phyloP scores from a whole-genome alignment of 2,797 vertebrate species.

The Gallinago solitaria region DNA sequence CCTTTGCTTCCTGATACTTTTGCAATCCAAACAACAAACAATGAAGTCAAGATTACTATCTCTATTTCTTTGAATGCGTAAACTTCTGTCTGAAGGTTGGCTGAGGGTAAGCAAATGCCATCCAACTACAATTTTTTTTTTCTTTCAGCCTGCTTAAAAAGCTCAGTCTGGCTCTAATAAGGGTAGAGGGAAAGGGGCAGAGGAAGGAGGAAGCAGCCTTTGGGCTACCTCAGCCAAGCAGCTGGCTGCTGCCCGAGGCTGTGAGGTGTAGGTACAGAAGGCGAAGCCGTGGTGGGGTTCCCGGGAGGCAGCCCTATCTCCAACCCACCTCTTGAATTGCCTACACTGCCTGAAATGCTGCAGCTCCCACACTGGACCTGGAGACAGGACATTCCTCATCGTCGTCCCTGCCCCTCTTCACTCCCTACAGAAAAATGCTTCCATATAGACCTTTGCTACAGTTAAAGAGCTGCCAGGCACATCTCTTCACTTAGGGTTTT shows the following conservation, averaged over 20 bases:
- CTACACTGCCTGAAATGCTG: background rate
- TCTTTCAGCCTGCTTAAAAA: background rate
- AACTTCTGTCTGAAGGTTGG: slow-evolving; percentile 18
- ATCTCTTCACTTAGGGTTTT: background rate
- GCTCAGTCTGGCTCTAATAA: background rate
- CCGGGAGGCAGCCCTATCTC: background rate
- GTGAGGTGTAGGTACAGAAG: background rate
- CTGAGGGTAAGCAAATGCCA: background rate
- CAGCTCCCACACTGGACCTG: background rate
- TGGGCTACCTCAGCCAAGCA: background rate
- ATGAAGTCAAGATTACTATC: slow-evolving; percentile 23
- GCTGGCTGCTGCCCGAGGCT: background rate
- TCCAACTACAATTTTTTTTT: background rate
- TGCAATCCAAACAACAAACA: slow-evolving; percentile 40
- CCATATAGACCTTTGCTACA: background rate
- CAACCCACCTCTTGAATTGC: background rate
- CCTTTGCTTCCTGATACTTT: slow-evolving; percentile 38
- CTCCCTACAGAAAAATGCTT: background rate
- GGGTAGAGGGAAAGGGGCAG: background rate
- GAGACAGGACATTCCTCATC: background rate
- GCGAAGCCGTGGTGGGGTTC: background rate
- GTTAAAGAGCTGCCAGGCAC: background rate
- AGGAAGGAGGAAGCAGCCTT: background rate
- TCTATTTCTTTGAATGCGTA: background rate
- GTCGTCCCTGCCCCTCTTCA: background rate